Percentiles rank a stretch among this genome's conserved stretches.
phyloP scores from a whole-genome alignment of 37 sponge, comb jelly and placozoan species.

The Chondrilla cf. caribensis region DNA sequence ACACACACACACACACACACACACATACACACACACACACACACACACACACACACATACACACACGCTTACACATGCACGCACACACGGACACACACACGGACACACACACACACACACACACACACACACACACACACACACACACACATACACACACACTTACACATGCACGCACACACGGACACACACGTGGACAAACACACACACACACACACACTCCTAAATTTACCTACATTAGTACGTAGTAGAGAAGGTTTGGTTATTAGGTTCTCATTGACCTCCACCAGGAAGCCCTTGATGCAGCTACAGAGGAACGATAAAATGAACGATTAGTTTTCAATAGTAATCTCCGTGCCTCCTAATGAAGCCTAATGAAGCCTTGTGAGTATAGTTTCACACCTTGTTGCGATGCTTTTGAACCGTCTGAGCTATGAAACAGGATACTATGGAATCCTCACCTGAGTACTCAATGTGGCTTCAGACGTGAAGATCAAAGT shows the following conservation, averaged over 20 bases:
- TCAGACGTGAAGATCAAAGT: too few relatives aligned
- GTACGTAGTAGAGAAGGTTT: constrained; percentile 31
- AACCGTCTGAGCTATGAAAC: too few relatives aligned
- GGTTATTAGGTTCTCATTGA: constrained; percentile 39
- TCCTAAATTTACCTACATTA: constrained; percentile 15
- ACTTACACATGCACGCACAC: not conserved
- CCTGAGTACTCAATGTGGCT: too few relatives aligned
- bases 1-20: too few relatives aligned
- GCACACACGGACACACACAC: not conserved
- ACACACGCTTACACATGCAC: not conserved
- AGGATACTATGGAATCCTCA: too few relatives aligned
- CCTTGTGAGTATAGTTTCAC: too few relatives aligned
- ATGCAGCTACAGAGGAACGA: constrained; percentile 33
- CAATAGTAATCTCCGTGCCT: too few relatives aligned
- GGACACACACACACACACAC: not conserved
- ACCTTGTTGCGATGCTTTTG: too few relatives aligned
- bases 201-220: not conserved
- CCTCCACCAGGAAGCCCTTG: constrained; percentile 57
- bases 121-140: not conserved
- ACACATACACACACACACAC: not conserved
- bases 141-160: not conserved
- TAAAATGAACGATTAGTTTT: not conserved
- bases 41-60: not conserved
- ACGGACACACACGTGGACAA: not conserved
- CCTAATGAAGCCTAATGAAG: too few relatives aligned